Conservation (phyloP, 2,888 invertebrate genomes). For the Heterodera filipjevi region DNA sequence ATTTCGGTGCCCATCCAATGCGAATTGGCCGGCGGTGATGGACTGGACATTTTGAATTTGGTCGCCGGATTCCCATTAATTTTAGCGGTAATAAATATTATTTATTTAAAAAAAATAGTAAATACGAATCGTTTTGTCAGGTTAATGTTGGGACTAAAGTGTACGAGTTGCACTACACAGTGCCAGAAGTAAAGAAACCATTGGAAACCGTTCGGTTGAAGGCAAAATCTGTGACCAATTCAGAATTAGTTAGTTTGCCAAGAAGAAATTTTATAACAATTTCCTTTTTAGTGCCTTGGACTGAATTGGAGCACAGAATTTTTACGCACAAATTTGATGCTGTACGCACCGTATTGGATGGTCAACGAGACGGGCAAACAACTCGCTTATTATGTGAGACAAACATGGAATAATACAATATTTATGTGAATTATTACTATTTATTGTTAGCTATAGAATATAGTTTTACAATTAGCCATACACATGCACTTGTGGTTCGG, state of each 20-base stretch:
- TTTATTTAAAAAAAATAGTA: too few species aligned
- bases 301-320: constrained; percentile 76
- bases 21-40: constrained; percentile 53
- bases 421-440: too few species aligned
- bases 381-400: constrained; percentile 80
- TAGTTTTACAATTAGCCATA: too few species aligned
- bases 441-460: too few species aligned
- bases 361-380: constrained; percentile 90
- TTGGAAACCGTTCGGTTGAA: constrained; percentile 18
- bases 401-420: background rate
- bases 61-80: constrained; percentile 46
- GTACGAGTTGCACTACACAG: constrained; percentile 9
- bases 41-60: constrained; percentile 51
- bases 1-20: constrained; percentile 71
- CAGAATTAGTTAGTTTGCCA: background rate
- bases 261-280: constrained; percentile 17
- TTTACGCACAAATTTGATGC: constrained; percentile 68
- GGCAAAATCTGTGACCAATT: background rate
- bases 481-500: too few species aligned
- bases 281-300: constrained; percentile 77
- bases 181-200: constrained; percentile 15
- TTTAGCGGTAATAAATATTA: constrained; percentile 24
- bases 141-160: background rate
- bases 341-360: constrained; percentile 92
- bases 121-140: background rate